Percentiles rank a stretch among this genome's conserved stretches.
phyloP scores from a whole-genome alignment of 1,140 invertebrate species.

The Bombus cullumanus region DNA sequence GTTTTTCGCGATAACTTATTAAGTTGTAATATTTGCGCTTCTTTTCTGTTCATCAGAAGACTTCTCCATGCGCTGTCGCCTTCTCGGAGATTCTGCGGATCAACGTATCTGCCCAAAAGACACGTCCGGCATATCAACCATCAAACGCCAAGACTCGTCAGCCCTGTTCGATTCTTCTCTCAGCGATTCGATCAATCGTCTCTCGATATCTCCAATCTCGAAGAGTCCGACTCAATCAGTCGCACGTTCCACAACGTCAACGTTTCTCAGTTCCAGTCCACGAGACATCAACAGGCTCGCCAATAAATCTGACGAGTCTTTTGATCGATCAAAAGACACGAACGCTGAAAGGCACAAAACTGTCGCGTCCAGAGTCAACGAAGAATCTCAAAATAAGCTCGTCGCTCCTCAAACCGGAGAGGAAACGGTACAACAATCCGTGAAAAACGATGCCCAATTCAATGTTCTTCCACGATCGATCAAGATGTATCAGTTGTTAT shows the following conservation, averaged over 20 bases:
- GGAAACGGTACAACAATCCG: neutral
- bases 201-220: neutral
- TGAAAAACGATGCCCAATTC: neutral
- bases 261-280: neutral
- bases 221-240: neutral
- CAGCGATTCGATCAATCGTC: neutral
- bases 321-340: too few species aligned
- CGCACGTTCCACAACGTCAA: too few species aligned
- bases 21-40: too few species aligned
- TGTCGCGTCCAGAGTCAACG: neutral
- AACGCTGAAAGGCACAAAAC: neutral
- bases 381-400: neutral
- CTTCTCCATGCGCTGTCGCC: neutral
- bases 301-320: neutral
- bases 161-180: neutral
- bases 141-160: neutral
- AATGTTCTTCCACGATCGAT: conserved; percentile 60
- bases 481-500: conserved; percentile 72
- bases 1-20: too few species aligned
- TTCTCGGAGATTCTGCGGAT: neutral
- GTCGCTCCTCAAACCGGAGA: neutral
- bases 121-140: too few species aligned
- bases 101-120: neutral
- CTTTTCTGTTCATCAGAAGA: neutral
- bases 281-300: too few species aligned